Base-by-base conservation (phyloP, 2,113 vertebrate genomes). In the Ochotona curzoniae region DNA sequence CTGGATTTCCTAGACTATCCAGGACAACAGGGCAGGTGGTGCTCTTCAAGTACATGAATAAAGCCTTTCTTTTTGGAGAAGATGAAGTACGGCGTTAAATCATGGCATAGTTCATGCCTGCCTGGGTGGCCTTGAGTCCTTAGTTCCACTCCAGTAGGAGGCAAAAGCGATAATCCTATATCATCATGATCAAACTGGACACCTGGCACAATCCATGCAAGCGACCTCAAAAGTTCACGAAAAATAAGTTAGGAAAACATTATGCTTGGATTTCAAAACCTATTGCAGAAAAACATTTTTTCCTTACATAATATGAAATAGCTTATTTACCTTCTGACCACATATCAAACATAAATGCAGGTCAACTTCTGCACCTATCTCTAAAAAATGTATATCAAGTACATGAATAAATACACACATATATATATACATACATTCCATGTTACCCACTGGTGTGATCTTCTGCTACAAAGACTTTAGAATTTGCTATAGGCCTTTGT, bases 101-200 rank as follows among this genome's bases (percentile, higher is more conserved):
- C n/a, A 70, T 70, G 93, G 47, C 20, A 66, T 9, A 61, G 26
- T 13, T 15, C 47, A 35, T 81, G 71, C 18, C 94, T 82, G 89
- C 80, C 70, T 95, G 97, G 93, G 95, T 96, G 96, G 94, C 95
- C 92, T 78, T 69, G 51, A 87, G 76, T 76, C 91, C 38, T 95
- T 91, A 85, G 93, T 93, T 97, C 89, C 94, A 96, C 86, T 87
- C 51, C 81, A 95, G 86, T 54, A 89, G 89, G 95, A 94, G 93
- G 81, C 76, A 92, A 96, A 96, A 93, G 73, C 78, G 83, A 96
- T 96, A 96, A 96, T 96, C 93, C 86, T 95, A 10, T 20, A 84
- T 93, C 93, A 66, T 93, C 63, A 81, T 54, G 67, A 93, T 78
- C 61, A 63, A 90, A 49, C 78, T 82, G 90, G 92, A 93, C 90